Percentiles rank a stretch among this genome's conserved stretches.
These are phyloP conservation scores for Meteorus colon DNA, from an alignment of 2,888 invertebrate species.

Conservation along the genomic window DNA sequence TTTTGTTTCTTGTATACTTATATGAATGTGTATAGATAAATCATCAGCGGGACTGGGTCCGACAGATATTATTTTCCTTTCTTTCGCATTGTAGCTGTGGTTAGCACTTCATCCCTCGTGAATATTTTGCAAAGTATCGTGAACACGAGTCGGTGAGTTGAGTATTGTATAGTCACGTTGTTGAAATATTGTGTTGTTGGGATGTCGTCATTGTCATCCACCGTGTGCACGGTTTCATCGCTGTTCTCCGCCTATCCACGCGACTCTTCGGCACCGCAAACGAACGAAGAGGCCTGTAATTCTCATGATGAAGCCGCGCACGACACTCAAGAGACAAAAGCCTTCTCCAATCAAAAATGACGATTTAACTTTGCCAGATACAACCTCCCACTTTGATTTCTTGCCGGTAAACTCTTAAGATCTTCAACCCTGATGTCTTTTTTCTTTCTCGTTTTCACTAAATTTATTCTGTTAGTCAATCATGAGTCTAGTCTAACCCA, in stretches of 20 bases:
- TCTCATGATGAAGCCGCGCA: slow-evolving; percentile 72
- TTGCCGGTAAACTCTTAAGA: slow-evolving; percentile 42
- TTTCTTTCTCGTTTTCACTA: not conserved
- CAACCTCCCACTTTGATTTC: slow-evolving; percentile 40
- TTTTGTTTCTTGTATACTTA: too few relatives aligned
- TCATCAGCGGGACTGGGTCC: too few relatives aligned
- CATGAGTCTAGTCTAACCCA: too few relatives aligned
- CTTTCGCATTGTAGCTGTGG: not conserved
- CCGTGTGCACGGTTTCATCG: slow-evolving; percentile 55
- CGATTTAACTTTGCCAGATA: slow-evolving; percentile 57
- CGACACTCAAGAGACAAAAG: slow-evolving; percentile 70
- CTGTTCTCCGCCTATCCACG: slow-evolving; percentile 71
- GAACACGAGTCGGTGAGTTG: not conserved
- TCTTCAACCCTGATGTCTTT: slow-evolving; percentile 54
- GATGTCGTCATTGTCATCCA: slow-evolving; percentile 55
- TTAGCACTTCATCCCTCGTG: not conserved
- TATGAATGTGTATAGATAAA: too few relatives aligned
- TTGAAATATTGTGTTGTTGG: slow-evolving; percentile 40
- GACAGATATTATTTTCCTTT: not conserved
- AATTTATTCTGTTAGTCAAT: not conserved
- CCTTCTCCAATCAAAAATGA: slow-evolving; percentile 61
- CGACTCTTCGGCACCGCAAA: slow-evolving; percentile 69
- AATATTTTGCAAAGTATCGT: not conserved
- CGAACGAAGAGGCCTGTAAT: slow-evolving; percentile 64
- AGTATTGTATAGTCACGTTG: not conserved